phyloP scores from a whole-genome alignment of 2,797 vertebrate species.

The Martes flavigula region DNA sequence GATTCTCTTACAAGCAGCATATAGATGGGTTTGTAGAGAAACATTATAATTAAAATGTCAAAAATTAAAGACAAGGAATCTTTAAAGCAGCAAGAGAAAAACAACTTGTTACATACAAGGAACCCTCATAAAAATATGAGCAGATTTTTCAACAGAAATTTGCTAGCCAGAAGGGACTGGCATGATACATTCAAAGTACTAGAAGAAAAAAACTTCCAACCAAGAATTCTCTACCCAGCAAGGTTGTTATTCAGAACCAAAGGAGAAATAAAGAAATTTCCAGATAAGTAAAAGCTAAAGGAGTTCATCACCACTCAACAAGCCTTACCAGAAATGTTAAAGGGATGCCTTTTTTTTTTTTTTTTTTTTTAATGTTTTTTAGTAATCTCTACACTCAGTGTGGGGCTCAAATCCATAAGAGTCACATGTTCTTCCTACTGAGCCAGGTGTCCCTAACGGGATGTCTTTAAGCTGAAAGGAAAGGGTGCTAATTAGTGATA shows the following conservation, averaged over 20 bases:
- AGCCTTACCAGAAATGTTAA: not conserved
- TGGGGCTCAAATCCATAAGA: not conserved
- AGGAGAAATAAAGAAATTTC: not conserved
- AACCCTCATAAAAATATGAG: not conserved
- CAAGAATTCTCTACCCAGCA: not conserved
- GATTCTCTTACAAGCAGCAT: not conserved
- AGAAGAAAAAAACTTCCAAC: not conserved
- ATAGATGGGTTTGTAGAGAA: not conserved
- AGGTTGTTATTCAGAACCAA: not conserved
- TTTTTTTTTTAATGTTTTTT: not conserved
- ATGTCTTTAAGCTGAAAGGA: not conserved
- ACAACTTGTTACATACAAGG: not conserved
- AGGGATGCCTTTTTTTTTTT: not conserved
- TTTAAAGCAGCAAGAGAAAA: not conserved
- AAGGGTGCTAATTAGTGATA: not conserved
- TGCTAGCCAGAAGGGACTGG: not conserved
- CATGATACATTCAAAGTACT: not conserved
- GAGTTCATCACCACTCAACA: not conserved
- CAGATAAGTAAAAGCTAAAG: not conserved
- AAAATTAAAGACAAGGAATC: not conserved
- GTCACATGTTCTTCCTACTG: not conserved
- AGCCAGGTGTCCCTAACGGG: not conserved
- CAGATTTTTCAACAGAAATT: not conserved
- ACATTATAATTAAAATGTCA: not conserved
- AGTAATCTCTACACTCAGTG: not conserved